Evolutionary conservation across 2,113 vertebrate genomes (phyloP).

Genomic region (Acanthochromis polyacanthus): DNA sequence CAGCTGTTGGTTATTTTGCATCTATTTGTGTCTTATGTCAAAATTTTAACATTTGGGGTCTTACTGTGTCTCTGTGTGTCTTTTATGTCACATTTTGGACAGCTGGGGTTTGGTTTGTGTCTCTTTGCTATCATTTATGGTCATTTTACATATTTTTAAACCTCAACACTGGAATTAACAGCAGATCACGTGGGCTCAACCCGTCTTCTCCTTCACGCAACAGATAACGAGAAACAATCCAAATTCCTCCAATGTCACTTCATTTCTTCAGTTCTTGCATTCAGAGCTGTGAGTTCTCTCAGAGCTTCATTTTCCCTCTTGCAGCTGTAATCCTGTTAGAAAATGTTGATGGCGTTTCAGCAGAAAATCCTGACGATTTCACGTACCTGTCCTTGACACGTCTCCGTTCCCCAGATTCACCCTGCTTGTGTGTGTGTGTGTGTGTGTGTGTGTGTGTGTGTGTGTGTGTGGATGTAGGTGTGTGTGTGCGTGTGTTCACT

Average conservation of each 20-base stretch:
- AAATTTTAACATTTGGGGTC: too few relatives aligned
- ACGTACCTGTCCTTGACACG: conserved; percentile 38
- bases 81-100: too few relatives aligned
- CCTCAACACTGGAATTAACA: too few relatives aligned
- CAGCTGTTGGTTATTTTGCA: too few relatives aligned
- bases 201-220: neutral
- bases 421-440: conserved; percentile 6
- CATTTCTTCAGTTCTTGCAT: conserved; percentile 8
- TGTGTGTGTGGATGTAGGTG: conserved; percentile 28
- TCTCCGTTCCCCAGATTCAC: neutral
- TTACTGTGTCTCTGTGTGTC: too few relatives aligned
- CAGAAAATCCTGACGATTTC: conserved; percentile 26
- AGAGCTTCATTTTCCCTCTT: conserved; percentile 1
- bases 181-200: too few relatives aligned
- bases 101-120: too few relatives aligned
- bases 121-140: too few relatives aligned
- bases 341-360: conserved; percentile 25
- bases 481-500: conserved; percentile 17
- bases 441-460: conserved; percentile 29
- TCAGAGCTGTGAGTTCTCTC: conserved; percentile 12
- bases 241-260: conserved; percentile 37
- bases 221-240: neutral
- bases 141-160: too few relatives aligned
- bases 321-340: conserved; percentile 61
- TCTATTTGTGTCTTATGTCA: too few relatives aligned